Conservation (phyloP, 2,888 invertebrate species). For the Drosophila prostipennis region DNA sequence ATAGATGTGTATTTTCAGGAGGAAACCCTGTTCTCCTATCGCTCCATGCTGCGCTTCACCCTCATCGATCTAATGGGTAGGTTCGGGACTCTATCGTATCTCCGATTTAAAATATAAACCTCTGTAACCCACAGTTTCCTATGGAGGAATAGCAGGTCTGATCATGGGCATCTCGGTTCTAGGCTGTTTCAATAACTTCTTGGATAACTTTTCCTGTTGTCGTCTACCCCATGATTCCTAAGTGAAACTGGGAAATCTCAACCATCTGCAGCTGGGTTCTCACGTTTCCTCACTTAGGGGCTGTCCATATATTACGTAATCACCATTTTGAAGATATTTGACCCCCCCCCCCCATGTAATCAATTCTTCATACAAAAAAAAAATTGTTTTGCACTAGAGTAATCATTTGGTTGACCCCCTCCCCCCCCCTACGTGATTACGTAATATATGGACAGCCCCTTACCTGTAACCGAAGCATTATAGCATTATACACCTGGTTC, state of each 20-base stretch:
- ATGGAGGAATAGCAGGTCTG: slow-evolving; percentile 73
- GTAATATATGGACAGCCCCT: no score
- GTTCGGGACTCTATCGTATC: background rate
- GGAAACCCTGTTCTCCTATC: slow-evolving; percentile 73
- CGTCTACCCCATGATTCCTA: slow-evolving; percentile 15
- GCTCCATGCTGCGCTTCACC: slow-evolving; percentile 65
- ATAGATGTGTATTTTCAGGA: slow-evolving; percentile 68
- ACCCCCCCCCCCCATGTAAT: no score
- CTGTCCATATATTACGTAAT: no score
- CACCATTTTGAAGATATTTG: no score
- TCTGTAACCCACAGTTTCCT: slow-evolving; percentile 58
- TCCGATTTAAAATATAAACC: background rate
- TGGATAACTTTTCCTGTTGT: slow-evolving; percentile 54
- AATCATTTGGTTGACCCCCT: no score
- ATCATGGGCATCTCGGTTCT: slow-evolving; percentile 71
- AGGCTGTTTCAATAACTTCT: slow-evolving; percentile 58
- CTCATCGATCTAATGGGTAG: slow-evolving; percentile 71
- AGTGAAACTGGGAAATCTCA: slow-evolving; percentile 8
- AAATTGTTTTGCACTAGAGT: no score
- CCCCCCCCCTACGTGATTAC: no score
- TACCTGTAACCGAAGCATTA: slow-evolving; percentile 51
- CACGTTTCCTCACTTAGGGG: slow-evolving; percentile 32
- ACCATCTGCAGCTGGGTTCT: slow-evolving; percentile 32
- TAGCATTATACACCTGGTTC: slow-evolving; percentile 10
- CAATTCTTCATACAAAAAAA: no score